phyloP scores from a whole-genome alignment of 2,888 invertebrate species.

The Pachydiplax longipennis region DNA sequence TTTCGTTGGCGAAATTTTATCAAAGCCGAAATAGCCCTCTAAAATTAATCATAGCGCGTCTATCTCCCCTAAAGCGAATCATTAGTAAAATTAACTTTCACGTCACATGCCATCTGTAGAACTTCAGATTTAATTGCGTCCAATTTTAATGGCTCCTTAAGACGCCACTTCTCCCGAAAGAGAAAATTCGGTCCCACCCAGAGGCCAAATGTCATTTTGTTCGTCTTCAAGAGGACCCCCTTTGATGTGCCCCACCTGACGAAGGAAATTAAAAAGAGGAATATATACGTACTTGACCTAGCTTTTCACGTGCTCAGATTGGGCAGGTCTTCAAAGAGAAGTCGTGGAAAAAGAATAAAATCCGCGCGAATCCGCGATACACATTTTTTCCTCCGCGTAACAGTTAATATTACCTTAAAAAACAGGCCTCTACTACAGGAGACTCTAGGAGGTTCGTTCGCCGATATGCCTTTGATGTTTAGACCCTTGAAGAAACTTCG shows the following conservation, averaged over 20 bases:
- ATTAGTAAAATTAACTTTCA: background rate
- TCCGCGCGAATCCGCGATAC: background rate
- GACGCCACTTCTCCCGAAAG: background rate
- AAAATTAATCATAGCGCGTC: background rate
- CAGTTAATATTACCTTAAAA: background rate
- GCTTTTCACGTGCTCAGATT: background rate
- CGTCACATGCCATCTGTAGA: background rate
- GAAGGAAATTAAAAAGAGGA: background rate
- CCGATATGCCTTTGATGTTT: background rate
- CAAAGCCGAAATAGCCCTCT: too few species aligned
- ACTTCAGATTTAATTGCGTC: background rate
- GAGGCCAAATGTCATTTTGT: background rate
- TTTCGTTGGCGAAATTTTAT: too few species aligned
- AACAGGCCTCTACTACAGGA: too few species aligned
- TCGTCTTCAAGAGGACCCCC: background rate
- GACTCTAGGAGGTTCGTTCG: background rate
- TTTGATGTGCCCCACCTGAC: background rate
- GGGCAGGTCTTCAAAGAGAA: background rate
- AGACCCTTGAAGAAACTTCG: too few species aligned
- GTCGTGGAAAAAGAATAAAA: background rate
- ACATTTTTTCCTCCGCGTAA: background rate
- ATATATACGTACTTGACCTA: slow-evolving; percentile 14
- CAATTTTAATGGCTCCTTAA: background rate
- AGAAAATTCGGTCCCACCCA: background rate
- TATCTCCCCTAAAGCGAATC: background rate